phyloP scores from a whole-genome alignment of 37 sponge, comb jelly and placozoan species.

The Halichondria panicea region DNA sequence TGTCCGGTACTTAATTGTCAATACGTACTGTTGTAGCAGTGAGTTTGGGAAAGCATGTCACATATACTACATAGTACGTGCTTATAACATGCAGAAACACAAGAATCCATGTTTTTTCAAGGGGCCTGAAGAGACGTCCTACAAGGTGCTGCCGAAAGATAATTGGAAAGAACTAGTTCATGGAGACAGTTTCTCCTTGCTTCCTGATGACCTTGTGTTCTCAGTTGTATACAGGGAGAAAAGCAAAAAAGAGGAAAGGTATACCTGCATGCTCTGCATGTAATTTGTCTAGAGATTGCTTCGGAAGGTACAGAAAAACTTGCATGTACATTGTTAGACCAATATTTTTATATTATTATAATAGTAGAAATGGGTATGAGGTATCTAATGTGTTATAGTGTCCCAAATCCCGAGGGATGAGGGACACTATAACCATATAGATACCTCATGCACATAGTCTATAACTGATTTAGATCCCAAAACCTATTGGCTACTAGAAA shows the following conservation, averaged over 20 bases:
- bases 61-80: not conserved
- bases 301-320: too few relatives aligned
- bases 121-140: slow-evolving; percentile 16
- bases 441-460: too few relatives aligned
- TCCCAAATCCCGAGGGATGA: too few relatives aligned
- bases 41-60: not conserved
- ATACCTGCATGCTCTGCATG: not conserved
- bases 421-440: too few relatives aligned
- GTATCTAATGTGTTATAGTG: too few relatives aligned
- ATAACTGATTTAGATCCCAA: too few relatives aligned
- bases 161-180: slow-evolving; percentile 39
- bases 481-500: too few relatives aligned
- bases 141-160: slow-evolving; percentile 42
- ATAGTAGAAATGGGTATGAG: too few relatives aligned
- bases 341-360: too few relatives aligned
- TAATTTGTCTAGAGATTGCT: too few relatives aligned
- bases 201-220: slow-evolving; percentile 44
- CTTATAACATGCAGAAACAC: slow-evolving; percentile 60
- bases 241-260: not conserved
- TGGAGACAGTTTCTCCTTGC: slow-evolving; percentile 70
- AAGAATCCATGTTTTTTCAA: slow-evolving; percentile 75
- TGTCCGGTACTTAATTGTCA: slow-evolving; percentile 59
- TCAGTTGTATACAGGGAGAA: slow-evolving; percentile 15
- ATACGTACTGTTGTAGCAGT: not conserved
- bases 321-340: too few relatives aligned